phyloP scores from a whole-genome alignment of 2,888 invertebrate species.

The Tubulanus polymorphus region DNA sequence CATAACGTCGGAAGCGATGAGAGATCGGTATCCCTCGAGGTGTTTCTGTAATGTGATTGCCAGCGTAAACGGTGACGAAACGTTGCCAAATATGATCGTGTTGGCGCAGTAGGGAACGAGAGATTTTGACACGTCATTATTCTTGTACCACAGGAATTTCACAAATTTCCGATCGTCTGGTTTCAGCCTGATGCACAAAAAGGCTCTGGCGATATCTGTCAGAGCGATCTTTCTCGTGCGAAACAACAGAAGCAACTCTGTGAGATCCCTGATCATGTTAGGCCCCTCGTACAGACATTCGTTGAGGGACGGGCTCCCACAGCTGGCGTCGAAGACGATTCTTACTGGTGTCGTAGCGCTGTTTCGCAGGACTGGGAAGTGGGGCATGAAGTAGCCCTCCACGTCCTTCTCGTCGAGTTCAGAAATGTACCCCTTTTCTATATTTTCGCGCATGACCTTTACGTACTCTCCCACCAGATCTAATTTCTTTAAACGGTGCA shows the following conservation, averaged over 20 bases:
- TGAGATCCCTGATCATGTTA: neutral
- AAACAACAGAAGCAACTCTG: neutral
- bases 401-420: neutral
- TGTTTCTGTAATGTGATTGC: neutral
- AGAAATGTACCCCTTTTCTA: neutral
- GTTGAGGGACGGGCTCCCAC: neutral
- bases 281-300: neutral
- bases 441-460: neutral
- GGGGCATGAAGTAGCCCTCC: neutral
- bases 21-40: neutral
- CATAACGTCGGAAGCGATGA: neutral
- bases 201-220: neutral
- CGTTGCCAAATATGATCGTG: neutral
- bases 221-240: neutral
- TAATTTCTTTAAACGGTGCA: neutral
- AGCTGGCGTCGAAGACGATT: neutral
- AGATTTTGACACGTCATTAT: neutral
- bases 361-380: neutral
- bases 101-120: constrained; percentile 8
- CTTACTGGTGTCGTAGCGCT: neutral
- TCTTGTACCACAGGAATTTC: neutral
- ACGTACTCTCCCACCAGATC: neutral
- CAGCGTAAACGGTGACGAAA: neutral
- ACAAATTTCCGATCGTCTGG: neutral
- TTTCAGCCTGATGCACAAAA: neutral